Base-by-base conservation (phyloP, 2,888 invertebrate genomes). In the Euphydryas editha region DNA sequence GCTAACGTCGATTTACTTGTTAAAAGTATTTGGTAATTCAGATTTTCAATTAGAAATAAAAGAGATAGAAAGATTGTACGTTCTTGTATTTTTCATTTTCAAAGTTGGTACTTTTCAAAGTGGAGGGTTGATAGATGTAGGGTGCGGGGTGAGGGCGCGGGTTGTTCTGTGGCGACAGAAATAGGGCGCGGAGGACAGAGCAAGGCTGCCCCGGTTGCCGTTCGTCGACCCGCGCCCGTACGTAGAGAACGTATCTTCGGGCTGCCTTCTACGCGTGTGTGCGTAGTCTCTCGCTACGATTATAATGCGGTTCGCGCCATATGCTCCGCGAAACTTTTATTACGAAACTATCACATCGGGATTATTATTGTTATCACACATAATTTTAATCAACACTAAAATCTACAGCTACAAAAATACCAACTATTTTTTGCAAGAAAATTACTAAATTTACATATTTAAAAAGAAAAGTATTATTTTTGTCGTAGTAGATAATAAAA, bases 161-260 rank as follows among this genome's bases (percentile, higher is more conserved):
- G 75, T 75, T 71, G 77, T 76, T 77, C 81, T 81, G 87, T 84
- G 86, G 90, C 85, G 89, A 89, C 90, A 91, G 90, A 92, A 92
- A 92, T 92, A 92, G 92, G 91, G 88, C 92, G 86, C 90, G 84
- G 92, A 92, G 92, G 92, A 91, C 92, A 87, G 88, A 89, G 90
- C 92, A 92, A 92, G 92, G 92, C 92, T 92, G 92, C 89, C 90
- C 92, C 78, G 86, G 89, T 90, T 92, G 82, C 72, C 84, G 92
- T 88, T 79, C 92, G 86, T 81, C 88, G 91, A 92, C 91, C 92
- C 83, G 84, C 70, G 78, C 79, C 76, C 79, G 78, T 82, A 81
- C 81, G 81, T 81, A 84, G 78, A 76, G 73, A 72, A 75, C 77
- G 78, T 76, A 76, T 76, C 79, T 67, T 73, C 75, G 73, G 65